phyloP scores from a whole-genome alignment of 2,797 vertebrate genomes.

The Pyrocephalus nanus region DNA sequence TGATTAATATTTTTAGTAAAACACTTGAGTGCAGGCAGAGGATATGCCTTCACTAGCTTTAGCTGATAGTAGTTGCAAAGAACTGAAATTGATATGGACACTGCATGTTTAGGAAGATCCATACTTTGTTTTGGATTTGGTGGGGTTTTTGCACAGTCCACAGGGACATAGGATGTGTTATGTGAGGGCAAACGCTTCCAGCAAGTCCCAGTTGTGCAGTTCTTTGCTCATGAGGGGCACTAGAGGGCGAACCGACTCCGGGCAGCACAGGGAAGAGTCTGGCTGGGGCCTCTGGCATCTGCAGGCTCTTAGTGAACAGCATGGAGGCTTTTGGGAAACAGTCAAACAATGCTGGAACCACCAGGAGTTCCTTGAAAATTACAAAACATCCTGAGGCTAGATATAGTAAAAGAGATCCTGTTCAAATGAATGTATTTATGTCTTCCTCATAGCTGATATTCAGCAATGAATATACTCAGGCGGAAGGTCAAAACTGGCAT shows the following conservation, averaged over 20 bases:
- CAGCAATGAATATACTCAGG: conserved; percentile 97
- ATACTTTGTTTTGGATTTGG: background rate
- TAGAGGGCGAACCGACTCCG: background rate
- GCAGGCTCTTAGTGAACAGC: background rate
- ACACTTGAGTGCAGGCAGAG: background rate
- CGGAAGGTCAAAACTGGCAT: conserved; percentile 95
- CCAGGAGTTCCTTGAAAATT: background rate
- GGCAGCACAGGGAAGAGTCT: background rate
- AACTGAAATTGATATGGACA: background rate
- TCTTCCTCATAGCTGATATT: conserved; percentile 88
- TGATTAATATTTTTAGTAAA: background rate
- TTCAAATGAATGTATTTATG: background rate
- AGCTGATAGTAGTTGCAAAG: background rate
- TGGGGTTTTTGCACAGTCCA: fast-evolving
- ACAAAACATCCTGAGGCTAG: background rate
- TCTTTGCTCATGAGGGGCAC: background rate
- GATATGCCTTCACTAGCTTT: background rate
- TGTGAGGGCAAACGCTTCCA: fast-evolving
- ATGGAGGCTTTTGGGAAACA: background rate
- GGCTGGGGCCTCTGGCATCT: background rate
- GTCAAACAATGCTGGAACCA: background rate
- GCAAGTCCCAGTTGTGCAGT: fast-evolving
- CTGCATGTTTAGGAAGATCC: background rate
- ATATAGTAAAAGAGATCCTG: background rate
- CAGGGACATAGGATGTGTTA: too few relatives aligned